Conservation (phyloP, 2,113 vertebrate species). For the Perca fluviatilis region DNA sequence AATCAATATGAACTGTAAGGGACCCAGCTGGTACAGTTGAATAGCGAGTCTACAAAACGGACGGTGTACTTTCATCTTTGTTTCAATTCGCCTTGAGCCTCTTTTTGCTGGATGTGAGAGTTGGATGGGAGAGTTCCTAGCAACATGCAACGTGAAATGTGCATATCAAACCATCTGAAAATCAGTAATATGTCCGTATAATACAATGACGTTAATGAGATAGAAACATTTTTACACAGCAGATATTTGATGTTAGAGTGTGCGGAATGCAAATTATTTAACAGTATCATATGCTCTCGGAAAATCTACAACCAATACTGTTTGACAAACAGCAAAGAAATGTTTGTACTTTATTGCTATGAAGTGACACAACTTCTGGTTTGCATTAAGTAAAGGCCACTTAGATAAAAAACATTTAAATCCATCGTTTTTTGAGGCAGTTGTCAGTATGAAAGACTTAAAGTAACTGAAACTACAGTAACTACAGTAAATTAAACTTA, state of each 20-base stretch:
- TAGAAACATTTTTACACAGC: too few species aligned
- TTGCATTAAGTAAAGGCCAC: not conserved
- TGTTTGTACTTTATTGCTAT: not conserved
- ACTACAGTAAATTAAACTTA: not conserved
- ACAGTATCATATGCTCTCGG: not conserved
- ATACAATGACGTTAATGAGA: not conserved
- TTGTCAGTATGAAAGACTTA: not conserved
- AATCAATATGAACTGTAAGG: not conserved
- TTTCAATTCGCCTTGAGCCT: not conserved
- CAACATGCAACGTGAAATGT: not conserved
- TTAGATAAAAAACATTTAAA: not conserved
- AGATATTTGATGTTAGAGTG: not conserved
- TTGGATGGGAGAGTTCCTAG: not conserved
- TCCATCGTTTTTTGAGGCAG: not conserved
- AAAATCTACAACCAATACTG: slow-evolving; percentile 7
- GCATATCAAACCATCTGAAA: not conserved
- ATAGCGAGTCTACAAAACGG: not conserved
- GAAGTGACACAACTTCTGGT: not conserved
- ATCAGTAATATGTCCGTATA: not conserved
- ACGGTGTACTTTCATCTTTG: not conserved
- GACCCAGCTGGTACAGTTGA: not conserved
- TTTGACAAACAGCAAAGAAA: not conserved
- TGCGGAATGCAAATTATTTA: not conserved
- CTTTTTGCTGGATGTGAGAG: not conserved
- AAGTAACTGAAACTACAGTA: slow-evolving; percentile 14